phyloP scores from a whole-genome alignment of 2,888 invertebrate species.

The Ptychoptera albimana region DNA sequence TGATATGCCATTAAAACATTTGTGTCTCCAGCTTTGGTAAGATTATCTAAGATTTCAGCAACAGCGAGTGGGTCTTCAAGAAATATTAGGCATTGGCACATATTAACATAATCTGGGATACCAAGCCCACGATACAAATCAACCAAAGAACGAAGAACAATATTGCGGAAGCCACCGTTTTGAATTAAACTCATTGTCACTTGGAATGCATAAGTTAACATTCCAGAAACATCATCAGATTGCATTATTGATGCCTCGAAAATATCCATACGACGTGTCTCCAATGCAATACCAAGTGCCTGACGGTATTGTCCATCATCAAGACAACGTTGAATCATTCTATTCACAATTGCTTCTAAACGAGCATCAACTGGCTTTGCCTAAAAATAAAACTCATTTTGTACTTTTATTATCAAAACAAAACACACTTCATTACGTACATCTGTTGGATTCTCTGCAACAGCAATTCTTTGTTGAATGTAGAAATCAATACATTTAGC shows the following conservation, averaged over 20 bases:
- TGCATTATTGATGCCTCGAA: conserved; percentile 84
- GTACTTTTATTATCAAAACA: neutral
- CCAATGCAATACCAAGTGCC: conserved; percentile 88
- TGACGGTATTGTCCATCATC: conserved; percentile 91
- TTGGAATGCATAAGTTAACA: conserved; percentile 90
- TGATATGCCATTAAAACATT: conserved; percentile 93
- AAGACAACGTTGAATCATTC: conserved; percentile 93
- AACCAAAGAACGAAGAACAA: conserved; percentile 76
- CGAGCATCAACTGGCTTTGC: conserved; percentile 60
- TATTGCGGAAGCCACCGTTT: conserved; percentile 83
- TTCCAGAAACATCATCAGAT: conserved; percentile 76
- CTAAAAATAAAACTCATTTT: neutral
- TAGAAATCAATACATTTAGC: conserved; percentile 97
- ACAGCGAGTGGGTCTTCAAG: conserved; percentile 87
- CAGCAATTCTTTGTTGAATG: conserved; percentile 67
- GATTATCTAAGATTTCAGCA: conserved; percentile 79
- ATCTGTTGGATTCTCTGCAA: conserved; percentile 48
- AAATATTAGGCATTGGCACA: conserved; percentile 96
- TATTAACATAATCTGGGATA: conserved; percentile 93
- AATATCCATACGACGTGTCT: conserved; percentile 93
- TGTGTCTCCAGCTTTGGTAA: conserved; percentile 64
- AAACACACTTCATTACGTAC: neutral
- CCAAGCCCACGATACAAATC: conserved; percentile 75
- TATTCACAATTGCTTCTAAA: conserved; percentile 84
- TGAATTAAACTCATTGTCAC: conserved; percentile 94